A percentile compares a stretch with the other conserved stretches of the same genome.
Conservation (phyloP, 2,113 vertebrate genomes). For the Istiophorus platypterus region DNA sequence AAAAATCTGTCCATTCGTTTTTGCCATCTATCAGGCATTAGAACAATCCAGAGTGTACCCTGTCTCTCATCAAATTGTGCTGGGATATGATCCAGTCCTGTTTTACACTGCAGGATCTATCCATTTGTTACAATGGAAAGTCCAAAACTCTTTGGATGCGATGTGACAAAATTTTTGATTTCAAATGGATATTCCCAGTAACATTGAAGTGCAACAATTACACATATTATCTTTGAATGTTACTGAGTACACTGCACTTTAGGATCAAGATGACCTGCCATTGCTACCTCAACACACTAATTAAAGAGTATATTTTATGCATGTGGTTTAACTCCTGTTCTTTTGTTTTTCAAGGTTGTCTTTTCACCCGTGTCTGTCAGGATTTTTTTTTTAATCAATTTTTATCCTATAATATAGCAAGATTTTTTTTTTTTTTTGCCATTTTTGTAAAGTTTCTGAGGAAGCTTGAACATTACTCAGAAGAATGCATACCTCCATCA, state of each 20-base stretch:
- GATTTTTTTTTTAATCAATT: too few relatives aligned
- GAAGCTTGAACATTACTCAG: too few relatives aligned
- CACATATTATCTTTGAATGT: background rate
- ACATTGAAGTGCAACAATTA: background rate
- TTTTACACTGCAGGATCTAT: constrained; percentile 9
- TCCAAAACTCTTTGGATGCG: background rate
- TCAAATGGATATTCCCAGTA: constrained; percentile 3
- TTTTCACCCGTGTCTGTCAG: too few relatives aligned
- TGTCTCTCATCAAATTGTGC: background rate
- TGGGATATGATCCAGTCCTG: background rate
- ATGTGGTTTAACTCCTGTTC: background rate
- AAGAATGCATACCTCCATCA: too few relatives aligned
- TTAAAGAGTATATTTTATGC: constrained; percentile 3
- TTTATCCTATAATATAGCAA: too few relatives aligned
- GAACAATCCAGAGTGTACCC: background rate
- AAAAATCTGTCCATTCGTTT: background rate
- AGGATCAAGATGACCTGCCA: background rate
- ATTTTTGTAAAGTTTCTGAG: too few relatives aligned
- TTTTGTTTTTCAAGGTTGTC: too few relatives aligned
- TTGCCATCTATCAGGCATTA: background rate
- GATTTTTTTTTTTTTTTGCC: too few relatives aligned
- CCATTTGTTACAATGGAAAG: background rate
- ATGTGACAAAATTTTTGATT: background rate
- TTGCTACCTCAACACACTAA: background rate
- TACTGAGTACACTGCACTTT: background rate